Evolutionary conservation across 1,140 invertebrate genomes (phyloP), one percentile per base, ranked within the genome.

Genomic region (Zaprionus camerounensis): DNA sequence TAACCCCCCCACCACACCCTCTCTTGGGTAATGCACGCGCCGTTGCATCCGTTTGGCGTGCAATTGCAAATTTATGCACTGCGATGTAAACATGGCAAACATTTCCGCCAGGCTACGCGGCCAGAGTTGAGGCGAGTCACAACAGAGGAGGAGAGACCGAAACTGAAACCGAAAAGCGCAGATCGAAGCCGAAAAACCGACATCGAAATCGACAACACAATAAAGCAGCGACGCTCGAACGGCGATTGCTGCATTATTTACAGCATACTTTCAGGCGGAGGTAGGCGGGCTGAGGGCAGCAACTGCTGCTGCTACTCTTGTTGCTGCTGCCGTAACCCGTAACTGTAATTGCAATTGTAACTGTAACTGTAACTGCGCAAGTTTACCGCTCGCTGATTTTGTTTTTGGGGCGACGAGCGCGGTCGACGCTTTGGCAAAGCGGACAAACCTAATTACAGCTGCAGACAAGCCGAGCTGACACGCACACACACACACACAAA

Each of bases 51-150:
- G 82, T 73, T 51, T 51, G 46, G 70, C 79, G 84, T 81, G 84
- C 84, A 87, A 88, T 88, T 88, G 85, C 84, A 81, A 88, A 88
- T 90, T 88, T 88, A 88, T 88, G 84, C 84, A 85, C 85, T 88
- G 81, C 81, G 81, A 74, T 90, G 84, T 88, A 88, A 88, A 88
- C 85, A 90, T 81, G 78, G 78, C 81, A 88, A 90, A 88, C 84
- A 88, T 88, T 88, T 88, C 84, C 84, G 67, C 70, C 41, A 67
- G 31, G 31, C 31, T 34, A 34, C 31, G 31, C 71, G 55, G 61
- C 70, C 12, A 49, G 61, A 17, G 41, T 46, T 34, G 31, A 11
- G 31, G 9, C 31, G 3, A 34, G 31, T 34, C 31, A 34, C 15
- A 59, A 26, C 3, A 4, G 36, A 12, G 41, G 31, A 34, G 31